Base-by-base conservation (phyloP, 2,113 vertebrate species). In the Hyaena hyaena region DNA sequence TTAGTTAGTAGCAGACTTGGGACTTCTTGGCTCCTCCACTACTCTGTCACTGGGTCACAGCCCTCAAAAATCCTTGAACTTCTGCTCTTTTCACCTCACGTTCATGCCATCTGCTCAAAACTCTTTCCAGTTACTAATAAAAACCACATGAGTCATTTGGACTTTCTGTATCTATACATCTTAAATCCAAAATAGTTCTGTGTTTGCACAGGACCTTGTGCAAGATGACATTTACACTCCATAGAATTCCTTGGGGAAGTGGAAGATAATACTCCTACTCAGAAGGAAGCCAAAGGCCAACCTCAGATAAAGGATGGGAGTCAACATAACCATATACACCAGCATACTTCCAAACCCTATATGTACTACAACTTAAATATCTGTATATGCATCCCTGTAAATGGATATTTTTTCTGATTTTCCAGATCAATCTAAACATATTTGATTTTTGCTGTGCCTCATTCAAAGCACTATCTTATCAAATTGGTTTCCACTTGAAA, bases 101-200 rank as follows among this genome's bases (percentile, higher is more conserved):
- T 14, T 77, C 21, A 14, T 24, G 11, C 24, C 79, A 45, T 15
- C 55, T 79, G 21, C 23, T 48, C 33, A 35, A 73, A 28, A 6
- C 5, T 53, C 73, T 69, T 87, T 92, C 58, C 88, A 81, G 19
- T 84, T 87, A 88, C 50, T 77, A 88, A 87, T 31, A 86, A 95
- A 92, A 97, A 33, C 39, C 65, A 65, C 24, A 17, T 0, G n/a
- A 76, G 9, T 92, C 66, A 79, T 31, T 85, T 82, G 61, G 58
- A 81, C 71, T 90, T 94, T 61, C 90, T 88, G 55, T 63, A 45
- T 77, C 79, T 66, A 14, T 11, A 39, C 0, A 48, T 69, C 93
- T 83, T 88, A 88, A 90, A 77, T 48, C 19, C n/a, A 76, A 81
- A 77, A 85, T 35, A 92, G 69, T 43, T 94, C 35, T 86, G n/a